Evolutionary conservation across 2,797 vertebrate genomes (phyloP).

Genomic region (Novumbra hubbsi): DNA sequence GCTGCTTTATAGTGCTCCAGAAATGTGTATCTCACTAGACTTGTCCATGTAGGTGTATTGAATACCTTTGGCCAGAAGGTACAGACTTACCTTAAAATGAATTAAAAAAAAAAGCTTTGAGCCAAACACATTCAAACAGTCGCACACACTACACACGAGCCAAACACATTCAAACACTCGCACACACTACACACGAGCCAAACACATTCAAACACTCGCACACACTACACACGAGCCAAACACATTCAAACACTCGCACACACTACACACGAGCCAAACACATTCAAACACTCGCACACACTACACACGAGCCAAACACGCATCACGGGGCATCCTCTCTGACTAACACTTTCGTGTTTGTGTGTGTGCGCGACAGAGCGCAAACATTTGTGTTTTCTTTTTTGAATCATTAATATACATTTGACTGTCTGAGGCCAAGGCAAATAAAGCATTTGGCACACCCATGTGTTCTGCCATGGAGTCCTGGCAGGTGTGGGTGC

Average conservation of each 20-base stretch:
- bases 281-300: slow-evolving; percentile 20
- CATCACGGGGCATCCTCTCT: slow-evolving; percentile 32
- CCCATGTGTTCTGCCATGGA: neutral
- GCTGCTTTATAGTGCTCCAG: too few species aligned
- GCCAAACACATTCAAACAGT: slow-evolving; percentile 2
- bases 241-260: slow-evolving; percentile 13
- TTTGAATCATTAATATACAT: slow-evolving; percentile 59
- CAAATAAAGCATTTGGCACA: slow-evolving; percentile 13
- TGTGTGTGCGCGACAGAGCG: slow-evolving; percentile 11
- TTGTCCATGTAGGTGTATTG: too few species aligned
- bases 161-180: slow-evolving; percentile 12
- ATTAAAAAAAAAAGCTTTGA: slow-evolving; percentile 44
- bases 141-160: slow-evolving; percentile 16
- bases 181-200: slow-evolving; percentile 24
- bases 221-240: neutral
- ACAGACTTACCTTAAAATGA: too few species aligned
- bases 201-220: slow-evolving; percentile 15
- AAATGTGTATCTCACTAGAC: too few species aligned
- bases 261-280: slow-evolving; percentile 21
- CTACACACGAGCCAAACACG: slow-evolving; percentile 20
- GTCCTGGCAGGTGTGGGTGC: neutral
- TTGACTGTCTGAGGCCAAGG: slow-evolving; percentile 23
- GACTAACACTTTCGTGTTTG: slow-evolving; percentile 17
- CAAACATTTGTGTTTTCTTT: neutral
- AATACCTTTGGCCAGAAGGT: too few species aligned